Conservation (phyloP, 1,140 invertebrate species). For the Diachasmimorpha longicaudata region DNA sequence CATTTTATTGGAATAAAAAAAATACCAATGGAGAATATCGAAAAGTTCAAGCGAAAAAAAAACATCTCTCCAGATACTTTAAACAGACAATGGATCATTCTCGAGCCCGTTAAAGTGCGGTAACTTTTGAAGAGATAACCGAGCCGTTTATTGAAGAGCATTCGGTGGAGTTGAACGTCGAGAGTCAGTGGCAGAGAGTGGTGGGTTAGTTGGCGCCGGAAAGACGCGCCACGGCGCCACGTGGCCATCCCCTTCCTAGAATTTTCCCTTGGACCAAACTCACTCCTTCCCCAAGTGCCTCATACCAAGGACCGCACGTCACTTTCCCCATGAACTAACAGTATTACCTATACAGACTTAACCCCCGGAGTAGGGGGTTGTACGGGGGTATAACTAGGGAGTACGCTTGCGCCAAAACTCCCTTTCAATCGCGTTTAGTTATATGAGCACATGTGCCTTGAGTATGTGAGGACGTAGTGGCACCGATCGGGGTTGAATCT, state of each 20-base stretch:
- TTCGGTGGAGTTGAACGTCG: background rate
- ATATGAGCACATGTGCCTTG: background rate
- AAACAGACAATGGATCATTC: background rate
- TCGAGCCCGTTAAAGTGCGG: background rate
- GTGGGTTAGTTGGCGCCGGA: conserved; percentile 52
- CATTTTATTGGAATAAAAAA: too few species aligned
- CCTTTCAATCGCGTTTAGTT: background rate
- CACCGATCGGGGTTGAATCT: too few species aligned
- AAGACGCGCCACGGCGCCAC: conserved; percentile 60
- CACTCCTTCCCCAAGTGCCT: conserved; percentile 30
- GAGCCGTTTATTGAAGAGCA: background rate
- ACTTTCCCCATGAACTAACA: background rate
- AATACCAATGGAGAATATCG: background rate
- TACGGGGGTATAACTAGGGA: too few species aligned
- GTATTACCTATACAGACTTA: background rate
- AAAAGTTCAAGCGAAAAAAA: background rate
- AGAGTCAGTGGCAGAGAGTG: conserved; percentile 10
- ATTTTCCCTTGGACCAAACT: conserved; percentile 21
- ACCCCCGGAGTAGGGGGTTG: background rate
- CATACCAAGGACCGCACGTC: background rate
- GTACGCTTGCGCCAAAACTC: background rate
- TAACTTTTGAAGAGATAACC: background rate
- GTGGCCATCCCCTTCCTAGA: conserved; percentile 51
- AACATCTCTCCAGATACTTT: too few species aligned
- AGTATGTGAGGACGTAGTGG: background rate